A percentile compares a stretch with the other conserved stretches of the same genome.
Conservation (phyloP, 2,797 vertebrate species). For the Gouania willdenowi region DNA sequence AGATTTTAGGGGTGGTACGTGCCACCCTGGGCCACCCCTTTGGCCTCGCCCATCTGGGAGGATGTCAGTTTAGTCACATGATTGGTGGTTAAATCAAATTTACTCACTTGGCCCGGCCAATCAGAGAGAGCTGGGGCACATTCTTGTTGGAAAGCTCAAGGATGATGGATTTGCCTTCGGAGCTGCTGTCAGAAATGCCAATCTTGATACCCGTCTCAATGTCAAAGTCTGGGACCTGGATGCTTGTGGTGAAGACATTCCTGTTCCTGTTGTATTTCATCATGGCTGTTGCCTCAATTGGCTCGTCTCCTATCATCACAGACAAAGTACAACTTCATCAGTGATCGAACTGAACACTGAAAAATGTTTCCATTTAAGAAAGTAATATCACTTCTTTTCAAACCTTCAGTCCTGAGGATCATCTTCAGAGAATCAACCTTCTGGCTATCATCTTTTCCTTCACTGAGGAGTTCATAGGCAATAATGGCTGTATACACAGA, state of each 20-base stretch:
- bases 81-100: too few relatives aligned
- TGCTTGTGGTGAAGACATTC: constrained; percentile 76
- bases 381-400: background rate
- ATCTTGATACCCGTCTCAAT: constrained; percentile 81
- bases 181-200: constrained; percentile 71
- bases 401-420: constrained; percentile 82
- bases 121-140: constrained; percentile 80
- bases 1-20: too few relatives aligned
- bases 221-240: constrained; percentile 80
- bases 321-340: constrained; percentile 5
- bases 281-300: constrained; percentile 74
- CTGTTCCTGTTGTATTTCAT: constrained; percentile 84
- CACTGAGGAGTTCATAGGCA: constrained; percentile 72
- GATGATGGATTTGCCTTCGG: constrained; percentile 64
- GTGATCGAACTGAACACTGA: background rate
- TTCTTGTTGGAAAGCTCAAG: constrained; percentile 86
- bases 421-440: constrained; percentile 81
- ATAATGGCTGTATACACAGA: constrained; percentile 82
- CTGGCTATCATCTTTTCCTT: constrained; percentile 70
- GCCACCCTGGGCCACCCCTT: too few relatives aligned
- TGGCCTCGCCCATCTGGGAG: too few relatives aligned
- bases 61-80: too few relatives aligned
- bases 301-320: constrained; percentile 65
- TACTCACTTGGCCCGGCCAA: constrained; percentile 80
- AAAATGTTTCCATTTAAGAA: background rate